phyloP scores from a whole-genome alignment of 2,888 invertebrate species.

The Elegia similella region DNA sequence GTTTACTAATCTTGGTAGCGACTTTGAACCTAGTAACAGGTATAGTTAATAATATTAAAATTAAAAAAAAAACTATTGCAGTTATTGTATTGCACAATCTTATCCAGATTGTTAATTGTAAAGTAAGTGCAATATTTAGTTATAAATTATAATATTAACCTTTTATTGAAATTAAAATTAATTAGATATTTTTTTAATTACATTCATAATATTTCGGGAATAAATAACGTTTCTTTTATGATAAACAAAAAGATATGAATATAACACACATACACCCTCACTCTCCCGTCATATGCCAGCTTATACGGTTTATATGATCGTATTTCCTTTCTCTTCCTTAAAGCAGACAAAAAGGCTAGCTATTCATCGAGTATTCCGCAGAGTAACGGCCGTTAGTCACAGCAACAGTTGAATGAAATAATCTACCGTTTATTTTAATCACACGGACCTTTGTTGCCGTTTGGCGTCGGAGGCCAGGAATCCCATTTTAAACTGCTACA shows the following conservation, averaged over 20 bases:
- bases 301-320: neutral
- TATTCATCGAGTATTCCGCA: neutral
- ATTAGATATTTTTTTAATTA: too few species aligned
- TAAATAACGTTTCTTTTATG: too few species aligned
- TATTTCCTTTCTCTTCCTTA: neutral
- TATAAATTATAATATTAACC: too few species aligned
- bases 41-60: neutral
- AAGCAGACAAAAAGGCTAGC: neutral
- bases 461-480: neutral
- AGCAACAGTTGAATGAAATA: constrained; percentile 11
- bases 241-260: too few species aligned
- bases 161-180: too few species aligned
- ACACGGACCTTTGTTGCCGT: constrained; percentile 1
- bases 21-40: neutral
- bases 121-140: too few species aligned
- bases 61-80: too few species aligned
- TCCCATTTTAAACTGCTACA: neutral
- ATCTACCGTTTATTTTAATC: constrained; percentile 16
- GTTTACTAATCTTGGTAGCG: neutral
- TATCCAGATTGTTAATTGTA: neutral
- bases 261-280: too few species aligned
- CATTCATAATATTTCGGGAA: too few species aligned
- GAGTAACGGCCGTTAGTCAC: neutral
- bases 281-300: too few species aligned
- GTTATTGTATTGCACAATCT: too few species aligned